Evolutionary conservation across 2,797 vertebrate species (phyloP), one percentile per base, ranked within the genome.

Genomic region (Melanotaenia parkinsoni): DNA sequence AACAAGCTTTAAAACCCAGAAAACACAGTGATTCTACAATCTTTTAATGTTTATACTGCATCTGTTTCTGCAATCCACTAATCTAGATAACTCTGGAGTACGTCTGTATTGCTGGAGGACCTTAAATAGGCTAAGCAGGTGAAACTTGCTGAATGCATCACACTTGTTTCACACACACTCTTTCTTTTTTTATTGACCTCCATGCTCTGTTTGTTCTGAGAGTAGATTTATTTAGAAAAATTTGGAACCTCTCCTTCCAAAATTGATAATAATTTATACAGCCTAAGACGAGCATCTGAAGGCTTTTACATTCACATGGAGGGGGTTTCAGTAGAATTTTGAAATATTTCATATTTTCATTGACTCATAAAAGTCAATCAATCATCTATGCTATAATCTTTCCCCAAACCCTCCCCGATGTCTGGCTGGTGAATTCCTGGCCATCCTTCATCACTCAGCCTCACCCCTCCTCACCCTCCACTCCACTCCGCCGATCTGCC

Each of bases 401-500:
- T 64, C 26, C 38, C 11, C 26, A 74, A 51, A 5, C 53, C 74
- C 56, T 71, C 3, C 63, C 47, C 2, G 1, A 45, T 75, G 58
- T 68, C 54, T 59, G 63, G 64, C 61, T 54, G 10, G 63, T 71
- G 77, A 82, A 86, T 86, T 88, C 83, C 77, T 84, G 65, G 59
- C 59, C 63, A 77, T 90, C 85, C 81, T 66, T 89, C 89, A 86
- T 81, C 78, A 18, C 35, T 71, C 51, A 2, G 51, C 53, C 62
- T 63, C 70, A 30, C 59, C 38, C 51, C 22, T 51, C 51, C 79
- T 79, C 73, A 58, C 74, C 77, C 70, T 24, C 22, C 32, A 32
- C 33, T 57, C 58, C 60, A 5, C 54, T 28, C 68, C 22, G 57
- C 65, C 76, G 47, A 74, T 58, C 72, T 47, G 32, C 67, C 63